Evolutionary conservation across 2,797 vertebrate species (phyloP).

Genomic region (Ptychobarbus kaznakovi): DNA sequence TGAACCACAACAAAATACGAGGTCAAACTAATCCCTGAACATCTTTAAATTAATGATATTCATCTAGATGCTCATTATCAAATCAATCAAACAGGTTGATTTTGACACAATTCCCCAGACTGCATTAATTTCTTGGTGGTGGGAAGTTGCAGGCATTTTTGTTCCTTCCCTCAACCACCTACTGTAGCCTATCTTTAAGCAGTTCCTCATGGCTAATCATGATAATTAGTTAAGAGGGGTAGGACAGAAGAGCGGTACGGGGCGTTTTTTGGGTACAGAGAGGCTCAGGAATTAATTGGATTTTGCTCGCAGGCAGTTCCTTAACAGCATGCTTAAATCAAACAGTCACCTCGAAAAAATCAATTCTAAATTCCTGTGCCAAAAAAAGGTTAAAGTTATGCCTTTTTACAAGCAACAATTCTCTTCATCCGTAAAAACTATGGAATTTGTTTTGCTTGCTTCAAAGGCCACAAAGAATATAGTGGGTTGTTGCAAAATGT

Average conservation of each 20-base stretch:
- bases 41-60: not conserved
- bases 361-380: conserved; percentile 65
- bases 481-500: not conserved
- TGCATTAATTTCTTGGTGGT: conserved; percentile 30
- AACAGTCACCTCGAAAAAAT: conserved; percentile 70
- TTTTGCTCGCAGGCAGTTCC: conserved; percentile 60
- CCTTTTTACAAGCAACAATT: conserved; percentile 45
- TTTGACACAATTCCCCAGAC: conserved; percentile 11
- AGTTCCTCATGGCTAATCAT: conserved; percentile 63
- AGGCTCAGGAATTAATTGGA: conserved; percentile 58
- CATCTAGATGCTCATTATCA: conserved; percentile 11
- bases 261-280: conserved; percentile 58
- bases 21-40: conserved; percentile 2
- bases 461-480: not conserved
- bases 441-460: conserved; percentile 24
- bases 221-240: conserved; percentile 61
- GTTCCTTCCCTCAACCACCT: conserved; percentile 49
- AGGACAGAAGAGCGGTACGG: conserved; percentile 48
- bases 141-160: conserved; percentile 27
- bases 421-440: conserved; percentile 41
- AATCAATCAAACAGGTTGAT: conserved; percentile 30
- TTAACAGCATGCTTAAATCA: conserved; percentile 68
- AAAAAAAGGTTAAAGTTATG: conserved; percentile 61
- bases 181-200: conserved; percentile 54
- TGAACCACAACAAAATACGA: not conserved